phyloP scores from a whole-genome alignment of 2,113 vertebrate genomes.

The human region GRCh38 chr16:17486001-17486500 shows the following conservation, averaged over 20 bases:
- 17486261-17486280: neutral
- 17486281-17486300: neutral
- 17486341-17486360: conserved; percentile 12
- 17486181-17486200: conserved; percentile 3
- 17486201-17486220: neutral
- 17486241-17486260: neutral
- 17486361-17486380: neutral
- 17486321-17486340: neutral
- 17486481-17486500: conserved; percentile 42
- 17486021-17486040: neutral
- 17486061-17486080: conserved; percentile 30
- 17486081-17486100: neutral
- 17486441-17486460: neutral
- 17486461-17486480: neutral
- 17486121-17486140: conserved; percentile 40
- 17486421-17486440: neutral
- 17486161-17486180: neutral
- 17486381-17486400: conserved; percentile 39
- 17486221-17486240: neutral
- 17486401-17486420: neutral
- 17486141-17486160: conserved; percentile 45
- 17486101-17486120: conserved; percentile 33
- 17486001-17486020: neutral
- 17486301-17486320: conserved; percentile 21
- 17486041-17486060: conserved; percentile 19